These are phyloP conservation scores for Ataeniobius toweri DNA, from an alignment of 2,797 vertebrate species.

Conservation along the genomic window DNA sequence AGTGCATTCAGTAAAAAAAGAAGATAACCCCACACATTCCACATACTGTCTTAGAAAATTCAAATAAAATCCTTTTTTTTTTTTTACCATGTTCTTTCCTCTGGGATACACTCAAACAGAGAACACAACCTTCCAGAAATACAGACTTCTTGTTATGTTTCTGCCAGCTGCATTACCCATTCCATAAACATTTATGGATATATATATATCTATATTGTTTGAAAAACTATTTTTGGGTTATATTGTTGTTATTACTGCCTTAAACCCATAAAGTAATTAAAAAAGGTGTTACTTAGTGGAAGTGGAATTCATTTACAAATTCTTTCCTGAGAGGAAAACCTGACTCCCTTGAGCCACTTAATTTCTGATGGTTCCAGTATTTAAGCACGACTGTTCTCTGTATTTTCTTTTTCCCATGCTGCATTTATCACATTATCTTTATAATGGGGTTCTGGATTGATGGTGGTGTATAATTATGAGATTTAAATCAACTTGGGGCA, in stretches of 20 bases:
- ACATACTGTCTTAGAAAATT: conserved; percentile 25
- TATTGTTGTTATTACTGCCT: no score
- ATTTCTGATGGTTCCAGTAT: background rate
- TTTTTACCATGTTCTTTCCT: conserved; percentile 14
- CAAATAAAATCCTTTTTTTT: conserved; percentile 10
- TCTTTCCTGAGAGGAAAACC: background rate
- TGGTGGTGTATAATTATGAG: conserved; percentile 43
- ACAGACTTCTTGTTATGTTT: conserved; percentile 37
- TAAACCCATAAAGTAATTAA: no score
- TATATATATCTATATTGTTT: no score
- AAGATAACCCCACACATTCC: conserved; percentile 9
- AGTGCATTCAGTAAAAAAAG: background rate
- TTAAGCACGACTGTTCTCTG: background rate
- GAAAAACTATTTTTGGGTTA: no score
- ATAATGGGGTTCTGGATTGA: conserved; percentile 30
- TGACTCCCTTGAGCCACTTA: background rate
- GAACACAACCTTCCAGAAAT: conserved; percentile 34
- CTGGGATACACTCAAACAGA: conserved; percentile 18
- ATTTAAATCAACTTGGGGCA: conserved; percentile 55
- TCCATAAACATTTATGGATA: conserved; percentile 58
- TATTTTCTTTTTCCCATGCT: background rate
- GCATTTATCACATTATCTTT: conserved; percentile 25
- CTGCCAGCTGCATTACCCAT: conserved; percentile 44
- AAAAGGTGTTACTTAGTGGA: background rate
- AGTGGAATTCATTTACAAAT: background rate